Conservation (phyloP, 2,797 vertebrate genomes). For the Onychomys leucogaster region DNA sequence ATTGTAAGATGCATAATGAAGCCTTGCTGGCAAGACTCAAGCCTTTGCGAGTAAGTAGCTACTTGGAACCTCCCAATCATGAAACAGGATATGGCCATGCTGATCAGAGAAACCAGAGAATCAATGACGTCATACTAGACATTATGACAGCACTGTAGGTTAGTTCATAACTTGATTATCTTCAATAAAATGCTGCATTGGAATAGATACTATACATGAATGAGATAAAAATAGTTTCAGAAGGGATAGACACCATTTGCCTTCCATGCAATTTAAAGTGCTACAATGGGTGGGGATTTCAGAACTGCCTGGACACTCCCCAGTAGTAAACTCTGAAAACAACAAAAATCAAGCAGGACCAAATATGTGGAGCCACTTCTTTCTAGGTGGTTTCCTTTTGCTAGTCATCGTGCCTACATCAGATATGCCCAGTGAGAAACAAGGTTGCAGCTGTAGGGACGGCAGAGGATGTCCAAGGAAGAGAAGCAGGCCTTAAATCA, state of each 20-base stretch:
- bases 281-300: not conserved
- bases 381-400: too few relatives aligned
- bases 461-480: not conserved
- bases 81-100: not conserved
- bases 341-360: not conserved
- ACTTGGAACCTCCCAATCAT: not conserved
- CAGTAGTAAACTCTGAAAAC: not conserved
- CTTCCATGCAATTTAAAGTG: not conserved
- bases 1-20: not conserved
- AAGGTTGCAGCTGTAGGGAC: not conserved
- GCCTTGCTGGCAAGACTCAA: not conserved
- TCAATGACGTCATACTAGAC: not conserved
- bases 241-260: not conserved
- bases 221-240: not conserved
- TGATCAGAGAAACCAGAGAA: not conserved
- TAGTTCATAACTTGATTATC: not conserved
- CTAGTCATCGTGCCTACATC: not conserved
- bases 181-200: not conserved
- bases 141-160: not conserved
- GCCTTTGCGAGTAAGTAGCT: rapidly evolving
- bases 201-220: not conserved
- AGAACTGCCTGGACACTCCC: not conserved
- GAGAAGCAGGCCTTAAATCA: not conserved
- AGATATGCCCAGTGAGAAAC: too few relatives aligned
- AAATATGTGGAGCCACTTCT: too few relatives aligned